Evolutionary conservation across 37 sponge, comb jelly and placozoan species (phyloP).

Genomic region (Diacarnus erythraeanus): DNA sequence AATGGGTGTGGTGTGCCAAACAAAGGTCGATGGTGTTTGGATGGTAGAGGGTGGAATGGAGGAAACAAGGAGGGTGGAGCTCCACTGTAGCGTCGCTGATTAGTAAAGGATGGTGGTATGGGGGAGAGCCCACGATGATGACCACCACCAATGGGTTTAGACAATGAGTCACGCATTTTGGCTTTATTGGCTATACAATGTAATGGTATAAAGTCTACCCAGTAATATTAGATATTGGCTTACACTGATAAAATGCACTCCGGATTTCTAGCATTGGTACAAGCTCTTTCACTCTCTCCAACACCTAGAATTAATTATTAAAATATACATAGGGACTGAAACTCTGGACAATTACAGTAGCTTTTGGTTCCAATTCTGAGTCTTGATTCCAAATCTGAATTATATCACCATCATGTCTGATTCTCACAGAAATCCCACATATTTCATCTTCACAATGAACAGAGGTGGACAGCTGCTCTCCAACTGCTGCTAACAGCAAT

Average conservation of each 20-base stretch:
- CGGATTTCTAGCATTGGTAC: slow-evolving; percentile 29
- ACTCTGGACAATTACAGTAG: slow-evolving; percentile 47
- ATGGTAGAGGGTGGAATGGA: slow-evolving; percentile 1
- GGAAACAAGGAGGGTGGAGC: not conserved
- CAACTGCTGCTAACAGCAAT: slow-evolving; percentile 64
- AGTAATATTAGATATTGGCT: not conserved
- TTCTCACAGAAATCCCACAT: slow-evolving; percentile 67
- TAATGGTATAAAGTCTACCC: not conserved
- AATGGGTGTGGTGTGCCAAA: not conserved
- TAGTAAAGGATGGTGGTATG: slow-evolving; percentile 15
- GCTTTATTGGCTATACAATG: slow-evolving; percentile 4
- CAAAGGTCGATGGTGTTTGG: not conserved
- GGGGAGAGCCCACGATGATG: slow-evolving; percentile 6
- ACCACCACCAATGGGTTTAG: slow-evolving; percentile 6
- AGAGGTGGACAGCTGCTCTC: slow-evolving; percentile 66
- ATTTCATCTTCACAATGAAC: slow-evolving; percentile 54
- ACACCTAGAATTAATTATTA: slow-evolving; percentile 19
- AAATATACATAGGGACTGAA: not conserved
- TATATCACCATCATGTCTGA: slow-evolving; percentile 24
- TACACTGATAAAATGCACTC: slow-evolving; percentile 30
- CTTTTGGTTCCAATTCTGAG: slow-evolving; percentile 9
- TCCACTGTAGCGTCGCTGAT: slow-evolving; percentile 1
- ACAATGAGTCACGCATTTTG: slow-evolving; percentile 11
- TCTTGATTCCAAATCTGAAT: slow-evolving; percentile 72
- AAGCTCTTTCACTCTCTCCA: slow-evolving; percentile 24